Evolutionary conservation across 64 coral and sea anemone genomes (phyloP), one percentile per base, ranked within the genome.

Genomic region (Orbicella faveolata): DNA sequence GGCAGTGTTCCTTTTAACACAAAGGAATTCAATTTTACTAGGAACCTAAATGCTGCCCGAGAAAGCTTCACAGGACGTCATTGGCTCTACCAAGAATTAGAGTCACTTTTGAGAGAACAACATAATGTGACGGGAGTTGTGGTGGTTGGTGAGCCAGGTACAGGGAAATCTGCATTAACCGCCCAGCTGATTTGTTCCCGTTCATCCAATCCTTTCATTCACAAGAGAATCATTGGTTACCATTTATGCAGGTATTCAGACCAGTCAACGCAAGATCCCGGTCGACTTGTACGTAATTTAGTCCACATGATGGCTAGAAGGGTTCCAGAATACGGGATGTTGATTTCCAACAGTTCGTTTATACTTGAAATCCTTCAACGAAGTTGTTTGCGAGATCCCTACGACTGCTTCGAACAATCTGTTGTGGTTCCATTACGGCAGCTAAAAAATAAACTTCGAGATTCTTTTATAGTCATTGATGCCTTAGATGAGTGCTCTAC

Each of bases 401-500:
- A 21, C 11, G 86, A 88, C 15, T 93, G 92, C 33, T 93, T 93
- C 63, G 87, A 93, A 75, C 86, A 93, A 68, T 78, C 85, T 48
- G 39, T 93, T 48, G 57, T 72, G 44, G 54, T 9, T 63, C 92
- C 92, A 37, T 20, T 93, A n/a, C 61, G 41, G 20, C 51, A 89
- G 79, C 26, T 81, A 34, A 65, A 74, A 54, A 6, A 77, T 3
- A 19, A 74, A 34, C 73, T 18, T 61, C 23, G 52, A 15, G 0
- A 33, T 65, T 69, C 74, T 34, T 94, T 86, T 48, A 74, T 94
- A 34, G 59, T 90, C 0, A 54, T 94, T 13, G 93, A 94, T 88
- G 93, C 93, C 35, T 83, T 94, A 63, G 93, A 94, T 21, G 93
- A 94, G 61, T 94, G 93, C 73, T 36, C 33, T 23, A 83, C 78